phyloP scores from a whole-genome alignment of 64 coral and sea anemone species.

The Orbicella faveolata region DNA sequence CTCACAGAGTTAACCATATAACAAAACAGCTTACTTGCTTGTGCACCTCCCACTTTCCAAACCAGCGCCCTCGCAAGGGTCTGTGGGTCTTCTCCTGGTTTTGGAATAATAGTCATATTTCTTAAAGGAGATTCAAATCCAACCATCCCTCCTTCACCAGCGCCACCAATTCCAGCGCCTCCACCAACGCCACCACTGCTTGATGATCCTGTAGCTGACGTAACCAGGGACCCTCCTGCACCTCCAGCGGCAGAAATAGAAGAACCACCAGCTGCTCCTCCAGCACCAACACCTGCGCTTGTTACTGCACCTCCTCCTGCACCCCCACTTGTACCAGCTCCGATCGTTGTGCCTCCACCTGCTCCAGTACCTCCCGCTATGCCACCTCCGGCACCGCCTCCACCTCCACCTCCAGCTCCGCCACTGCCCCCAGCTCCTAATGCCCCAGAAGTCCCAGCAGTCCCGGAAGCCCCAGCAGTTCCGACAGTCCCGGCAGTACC shows the following conservation, averaged over 20 bases:
- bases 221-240: background rate
- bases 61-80: background rate
- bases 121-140: background rate
- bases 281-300: background rate
- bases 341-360: background rate
- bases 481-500: background rate
- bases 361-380: background rate
- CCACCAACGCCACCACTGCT: background rate
- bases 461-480: background rate
- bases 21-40: background rate
- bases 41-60: background rate
- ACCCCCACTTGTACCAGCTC: background rate
- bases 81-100: background rate
- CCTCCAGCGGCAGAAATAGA: background rate
- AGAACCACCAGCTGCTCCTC: background rate
- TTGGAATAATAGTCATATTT: background rate
- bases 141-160: background rate
- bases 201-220: background rate
- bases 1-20: too few relatives aligned
- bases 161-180: background rate
- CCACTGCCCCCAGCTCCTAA: slow-evolving; percentile 3
- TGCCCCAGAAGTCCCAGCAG: background rate
- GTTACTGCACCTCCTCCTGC: background rate
- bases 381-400: background rate
- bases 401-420: background rate